phyloP scores from a whole-genome alignment of 92 coral and sea anemone genomes.

The Epizoanthus stellaris region DNA sequence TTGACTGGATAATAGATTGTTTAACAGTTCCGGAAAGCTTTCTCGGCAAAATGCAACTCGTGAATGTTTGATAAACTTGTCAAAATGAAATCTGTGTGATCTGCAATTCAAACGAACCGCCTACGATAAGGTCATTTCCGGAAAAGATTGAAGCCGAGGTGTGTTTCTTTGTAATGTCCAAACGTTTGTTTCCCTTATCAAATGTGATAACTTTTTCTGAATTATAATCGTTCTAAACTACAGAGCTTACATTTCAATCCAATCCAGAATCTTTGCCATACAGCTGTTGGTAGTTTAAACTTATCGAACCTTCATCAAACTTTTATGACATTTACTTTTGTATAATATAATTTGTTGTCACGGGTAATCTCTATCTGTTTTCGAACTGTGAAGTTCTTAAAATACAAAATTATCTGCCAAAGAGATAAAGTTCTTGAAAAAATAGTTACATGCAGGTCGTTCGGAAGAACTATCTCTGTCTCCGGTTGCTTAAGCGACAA shows the following conservation, averaged over 20 bases:
- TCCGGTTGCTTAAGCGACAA: too few species aligned
- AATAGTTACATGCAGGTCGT: too few species aligned
- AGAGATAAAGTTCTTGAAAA: too few species aligned
- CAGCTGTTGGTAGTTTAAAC: slow-evolving; percentile 24
- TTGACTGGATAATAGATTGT: too few species aligned
- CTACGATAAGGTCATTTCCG: slow-evolving; percentile 6
- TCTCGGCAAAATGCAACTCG: neutral
- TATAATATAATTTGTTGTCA: neutral
- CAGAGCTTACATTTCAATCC: neutral
- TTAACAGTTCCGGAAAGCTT: neutral
- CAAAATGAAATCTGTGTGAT: neutral
- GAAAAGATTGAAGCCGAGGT: neutral
- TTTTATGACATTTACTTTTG: slow-evolving; percentile 7
- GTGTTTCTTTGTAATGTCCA: neutral
- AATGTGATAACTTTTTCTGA: neutral
- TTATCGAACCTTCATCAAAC: neutral
- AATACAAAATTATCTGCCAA: too few species aligned
- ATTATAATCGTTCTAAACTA: neutral
- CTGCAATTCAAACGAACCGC: slow-evolving; percentile 25
- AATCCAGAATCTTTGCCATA: neutral
- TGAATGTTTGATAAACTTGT: neutral
- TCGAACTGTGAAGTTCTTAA: too few species aligned
- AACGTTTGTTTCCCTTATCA: neutral
- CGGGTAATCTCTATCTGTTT: too few species aligned
- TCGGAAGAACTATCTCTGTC: too few species aligned